Base-by-base conservation (phyloP, 2,113 vertebrate genomes). In the Zosterops japonicus region DNA sequence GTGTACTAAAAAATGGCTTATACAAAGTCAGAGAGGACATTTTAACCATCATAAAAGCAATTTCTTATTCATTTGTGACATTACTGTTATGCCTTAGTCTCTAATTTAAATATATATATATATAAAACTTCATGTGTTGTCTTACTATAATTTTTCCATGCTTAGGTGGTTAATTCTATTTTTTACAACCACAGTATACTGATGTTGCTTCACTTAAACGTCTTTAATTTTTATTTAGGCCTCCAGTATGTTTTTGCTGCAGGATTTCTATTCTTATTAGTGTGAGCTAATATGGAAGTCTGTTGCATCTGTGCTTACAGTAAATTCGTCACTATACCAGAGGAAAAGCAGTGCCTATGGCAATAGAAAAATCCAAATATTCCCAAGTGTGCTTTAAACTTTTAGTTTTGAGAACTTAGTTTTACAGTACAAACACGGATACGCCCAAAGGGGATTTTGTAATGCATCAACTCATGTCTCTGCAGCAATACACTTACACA, bases 391-490 rank as follows among this genome's bases (percentile, higher is more conserved):
- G 35, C 27, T 88, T 68, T 94, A 63, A 80, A 77, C 44, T 93
- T 91, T 79, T 42, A 71, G 53, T 69, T 93, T 92, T 74, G 63
- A 96, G 75, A 90, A 83, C 59, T 90, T 88, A 52, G 28, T 61
- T 83, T 80, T 72, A 87, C 39, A 70, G 52, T 76, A 75, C 41
- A 80, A 96, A 94, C 28, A 59, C 0, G 9, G 74, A 81, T 56
- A 92, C 5, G 0, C 69, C 83, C 87, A 79, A 82, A 87, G 46
- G 36, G 33, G 74, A 90, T 76, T 96, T 90, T 74, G 53, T 22
- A 90, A 85, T 60, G 52, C 64, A 80, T 33, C 35, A 39, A n/a
- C 52, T 76, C 35, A 31, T 57, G 65, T 29, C 59, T 89, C 53
- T 59, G 14, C 35, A 83, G 80, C 56, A 92, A 82, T 13, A n/a